A percentile compares a stretch with the other conserved stretches of the same genome.
Conservation (phyloP, 2,888 invertebrate species). For the Lochmaea crataegi region DNA sequence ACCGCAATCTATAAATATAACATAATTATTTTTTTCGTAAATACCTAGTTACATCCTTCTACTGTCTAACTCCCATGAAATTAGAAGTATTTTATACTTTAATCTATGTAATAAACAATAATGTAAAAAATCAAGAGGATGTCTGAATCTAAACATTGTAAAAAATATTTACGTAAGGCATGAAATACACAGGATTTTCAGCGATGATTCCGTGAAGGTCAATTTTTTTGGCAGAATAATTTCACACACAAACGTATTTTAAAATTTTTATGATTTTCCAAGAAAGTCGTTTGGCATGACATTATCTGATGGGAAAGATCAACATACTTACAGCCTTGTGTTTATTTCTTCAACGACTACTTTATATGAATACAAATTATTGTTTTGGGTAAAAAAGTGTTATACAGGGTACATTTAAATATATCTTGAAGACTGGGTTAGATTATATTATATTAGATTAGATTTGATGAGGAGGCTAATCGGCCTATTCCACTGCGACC, state of each 20-base stretch:
- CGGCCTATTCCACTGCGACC: too few relatives aligned
- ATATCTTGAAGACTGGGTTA: background rate
- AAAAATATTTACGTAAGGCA: conserved; percentile 7
- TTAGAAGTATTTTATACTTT: background rate
- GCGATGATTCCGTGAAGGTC: conserved; percentile 7
- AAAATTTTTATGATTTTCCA: background rate
- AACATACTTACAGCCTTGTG: background rate
- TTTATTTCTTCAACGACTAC: background rate
- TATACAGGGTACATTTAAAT: background rate
- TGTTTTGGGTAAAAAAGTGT: background rate
- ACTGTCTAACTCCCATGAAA: background rate
- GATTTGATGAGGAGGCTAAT: too few relatives aligned
- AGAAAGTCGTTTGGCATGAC: background rate
- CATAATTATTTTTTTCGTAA: background rate
- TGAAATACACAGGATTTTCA: background rate
- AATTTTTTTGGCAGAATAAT: background rate
- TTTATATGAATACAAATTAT: background rate
- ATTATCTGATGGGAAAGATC: background rate
- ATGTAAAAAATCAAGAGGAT: background rate
- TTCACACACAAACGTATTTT: background rate
- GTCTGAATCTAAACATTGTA: background rate
- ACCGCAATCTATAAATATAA: background rate
- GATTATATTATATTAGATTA: too few relatives aligned
- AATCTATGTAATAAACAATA: background rate
- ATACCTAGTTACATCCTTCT: background rate